Base-by-base conservation (phyloP, 2,888 invertebrate species). In the Tineola bisselliella region DNA sequence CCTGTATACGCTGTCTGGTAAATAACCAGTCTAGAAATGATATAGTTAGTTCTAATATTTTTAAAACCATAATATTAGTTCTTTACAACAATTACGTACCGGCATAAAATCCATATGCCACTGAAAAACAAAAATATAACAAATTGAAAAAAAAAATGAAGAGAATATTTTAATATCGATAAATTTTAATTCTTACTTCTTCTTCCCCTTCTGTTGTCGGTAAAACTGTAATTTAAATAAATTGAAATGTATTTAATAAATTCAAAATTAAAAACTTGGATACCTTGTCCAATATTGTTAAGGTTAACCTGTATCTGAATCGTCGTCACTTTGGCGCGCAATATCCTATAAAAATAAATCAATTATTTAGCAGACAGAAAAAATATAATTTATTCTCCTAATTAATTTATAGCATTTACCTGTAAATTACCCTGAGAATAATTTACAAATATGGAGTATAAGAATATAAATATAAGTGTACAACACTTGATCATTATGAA, bases 81-180 rank as follows among this genome's bases (percentile, higher is more conserved):
- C 15, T 25, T 19, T 13, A n/a, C 15, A 18, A 57, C 38, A 33
- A 12, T 12, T 60, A 74, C 77, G 76, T 73, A 82, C 83, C 62
- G 84, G 84, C 81, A 84, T 84, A 56, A 84, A 84, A 65, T 84
- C 84, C 84, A 84, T 84, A 66, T 84, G 84, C 84, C 84, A 84
- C 84, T 84, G 73, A 62, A 75, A 77, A 62, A 54, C 62, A 43
- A 25, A 25, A 25, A 25, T 25, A 6, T 25, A 25, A 4, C 6
- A 25, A 25, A 25, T 4, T 25, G 2, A 25, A n/a, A n/a, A n/a
- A n/a, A n/a, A n/a, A n/a, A n/a, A n/a, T n/a, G n/a, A n/a, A n/a
- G n/a, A 25, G 25, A 4, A 4, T 25, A 25, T 25, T 25, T 25
- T 4, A 25, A 25, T 4, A 25, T 25, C 25, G 25, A 52, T 15